Base-by-base conservation (phyloP, 1,140 invertebrate species). In the Orius insidiosus region DNA sequence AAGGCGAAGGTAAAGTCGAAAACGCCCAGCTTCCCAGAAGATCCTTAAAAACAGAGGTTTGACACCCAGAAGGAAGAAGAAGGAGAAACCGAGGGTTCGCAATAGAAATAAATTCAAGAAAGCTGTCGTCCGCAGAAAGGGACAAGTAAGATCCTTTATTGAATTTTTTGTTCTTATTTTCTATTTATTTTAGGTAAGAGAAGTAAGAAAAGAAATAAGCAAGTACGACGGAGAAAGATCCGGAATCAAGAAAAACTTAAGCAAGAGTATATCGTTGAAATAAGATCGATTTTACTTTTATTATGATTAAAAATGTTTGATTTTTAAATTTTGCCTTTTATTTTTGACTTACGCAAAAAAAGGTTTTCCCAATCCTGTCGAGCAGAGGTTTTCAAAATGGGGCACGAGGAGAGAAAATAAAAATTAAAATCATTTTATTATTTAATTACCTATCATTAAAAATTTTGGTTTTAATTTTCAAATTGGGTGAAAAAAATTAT, bases 1-100 rank as follows among this genome's bases (percentile, higher is more conserved):
- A 57, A 41, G 53, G 53, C 42, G 54, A 54, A 50, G 54, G 54
- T 24, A 61, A 58, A 35, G 54, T 58, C 24, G 73, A 66, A 90
- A 86, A 58, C 68, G 90, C 56, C 72, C 73, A 42, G 93, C 95
- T 53, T 93, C 82, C 11, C 89, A 89, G 60, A 71, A 92, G 72
- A 95, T 95, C 56, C 76, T 81, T 6, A 95, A 95, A 63, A 97
- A 97, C 58, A 94, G 90, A 65, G 90, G 90, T 33, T 67, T 96
- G 1, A 92, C 80, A 33, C 85, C 88, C 8, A 69, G 79, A 52
- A 74, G 86, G 47, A 92, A 85, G 59, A 94, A 59, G 87, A 92
- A 59, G 72, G 54, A 72, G 85, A 52, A 96, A 96, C 90, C 92
- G 0, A 70, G 92, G 57, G 88, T 97, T 0, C 92, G 92, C 60